Evolutionary conservation across 2,888 invertebrate species (phyloP).

Genomic region (Dexiosoma caninum): DNA sequence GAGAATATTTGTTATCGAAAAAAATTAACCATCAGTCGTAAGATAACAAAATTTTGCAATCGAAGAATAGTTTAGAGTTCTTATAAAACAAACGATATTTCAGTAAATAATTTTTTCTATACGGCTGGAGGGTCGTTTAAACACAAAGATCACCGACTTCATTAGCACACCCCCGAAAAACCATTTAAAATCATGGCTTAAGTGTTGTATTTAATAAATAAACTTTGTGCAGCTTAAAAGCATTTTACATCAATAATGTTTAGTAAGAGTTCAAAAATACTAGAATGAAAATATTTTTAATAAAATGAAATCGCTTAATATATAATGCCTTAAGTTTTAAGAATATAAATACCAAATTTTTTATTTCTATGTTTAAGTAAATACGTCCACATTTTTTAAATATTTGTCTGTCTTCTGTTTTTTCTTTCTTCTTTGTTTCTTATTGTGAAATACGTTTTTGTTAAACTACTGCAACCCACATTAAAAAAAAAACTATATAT

Average conservation of each 20-base stretch:
- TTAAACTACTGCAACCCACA: slow-evolving; percentile 57
- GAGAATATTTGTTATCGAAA: too few species aligned
- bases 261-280: neutral
- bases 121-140: slow-evolving; percentile 14
- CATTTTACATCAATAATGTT: slow-evolving; percentile 14
- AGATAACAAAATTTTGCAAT: too few species aligned
- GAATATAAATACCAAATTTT: slow-evolving; percentile 29
- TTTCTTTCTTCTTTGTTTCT: slow-evolving; percentile 58
- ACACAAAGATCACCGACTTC: neutral
- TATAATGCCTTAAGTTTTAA: slow-evolving; percentile 46
- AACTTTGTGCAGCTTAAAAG: slow-evolving; percentile 32
- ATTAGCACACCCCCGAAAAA: slow-evolving; percentile 15
- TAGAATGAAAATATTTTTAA: neutral
- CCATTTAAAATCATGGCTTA: slow-evolving; percentile 43
- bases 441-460: slow-evolving; percentile 48
- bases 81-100: too few species aligned
- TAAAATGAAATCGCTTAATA: slow-evolving; percentile 26
- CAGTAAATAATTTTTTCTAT: too few species aligned
- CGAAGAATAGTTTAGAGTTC: too few species aligned
- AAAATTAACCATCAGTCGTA: too few species aligned
- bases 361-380: slow-evolving; percentile 53
- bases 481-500: slow-evolving; percentile 21
- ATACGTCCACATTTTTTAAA: slow-evolving; percentile 62
- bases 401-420: slow-evolving; percentile 59
- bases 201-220: slow-evolving; percentile 18